Percentiles rank a stretch among this genome's conserved stretches.
Conservation (phyloP, 1,140 invertebrate species). For the Acyrthosiphon pisum region DNA sequence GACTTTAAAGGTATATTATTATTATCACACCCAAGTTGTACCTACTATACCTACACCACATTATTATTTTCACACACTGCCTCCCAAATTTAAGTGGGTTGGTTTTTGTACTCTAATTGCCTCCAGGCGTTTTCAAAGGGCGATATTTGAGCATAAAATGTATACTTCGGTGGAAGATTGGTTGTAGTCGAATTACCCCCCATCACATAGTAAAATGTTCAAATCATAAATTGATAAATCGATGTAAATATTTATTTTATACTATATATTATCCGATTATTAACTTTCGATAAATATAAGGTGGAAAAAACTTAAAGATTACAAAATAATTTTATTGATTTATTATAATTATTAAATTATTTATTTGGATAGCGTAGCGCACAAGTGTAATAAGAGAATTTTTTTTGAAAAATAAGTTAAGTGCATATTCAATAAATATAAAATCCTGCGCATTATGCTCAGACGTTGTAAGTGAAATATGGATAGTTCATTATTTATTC, state of each 20-base stretch:
- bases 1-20: not conserved
- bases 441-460: too few relatives aligned
- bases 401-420: too few relatives aligned
- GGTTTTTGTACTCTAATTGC: not conserved
- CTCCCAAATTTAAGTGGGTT: not conserved
- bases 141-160: not conserved
- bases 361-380: too few relatives aligned
- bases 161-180: not conserved
- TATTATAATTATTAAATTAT: too few relatives aligned
- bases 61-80: not conserved
- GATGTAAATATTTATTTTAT: too few relatives aligned
- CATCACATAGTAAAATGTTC: too few relatives aligned
- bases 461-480: too few relatives aligned
- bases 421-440: too few relatives aligned
- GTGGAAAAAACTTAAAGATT: not conserved
- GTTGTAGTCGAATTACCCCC: too few relatives aligned
- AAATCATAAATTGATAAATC: too few relatives aligned
- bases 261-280: not conserved
- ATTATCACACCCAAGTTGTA: not conserved
- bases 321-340: not conserved
- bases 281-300: fast-evolving
- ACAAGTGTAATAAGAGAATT: too few relatives aligned
- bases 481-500: too few relatives aligned
- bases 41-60: not conserved
- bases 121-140: not conserved